Evolutionary conservation across 1,140 invertebrate genomes (phyloP).

Genomic region (Drosophila varians): DNA sequence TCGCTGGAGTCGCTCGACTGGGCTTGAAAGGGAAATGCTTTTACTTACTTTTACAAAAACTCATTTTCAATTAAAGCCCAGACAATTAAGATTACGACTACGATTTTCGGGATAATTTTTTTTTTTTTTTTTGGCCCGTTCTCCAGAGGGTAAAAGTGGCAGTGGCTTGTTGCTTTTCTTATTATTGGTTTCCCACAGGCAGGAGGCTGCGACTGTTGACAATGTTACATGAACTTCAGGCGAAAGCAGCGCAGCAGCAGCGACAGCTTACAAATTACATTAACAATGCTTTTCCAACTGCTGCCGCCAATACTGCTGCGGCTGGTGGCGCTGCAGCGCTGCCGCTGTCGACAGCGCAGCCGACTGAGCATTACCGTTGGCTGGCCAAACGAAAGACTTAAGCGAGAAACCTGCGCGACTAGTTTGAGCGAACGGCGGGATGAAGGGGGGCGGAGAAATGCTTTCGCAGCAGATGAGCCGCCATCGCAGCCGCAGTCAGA

Average conservation of each 20-base stretch:
- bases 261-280: conserved; percentile 69
- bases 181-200: conserved; percentile 31
- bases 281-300: conserved; percentile 70
- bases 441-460: conserved; percentile 54
- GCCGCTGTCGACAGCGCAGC: conserved; percentile 6
- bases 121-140: conserved; percentile 40
- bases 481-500: conserved; percentile 14
- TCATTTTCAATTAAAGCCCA: conserved; percentile 72
- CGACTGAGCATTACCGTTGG: conserved; percentile 69
- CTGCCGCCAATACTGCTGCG: conserved; percentile 10
- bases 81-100: conserved; percentile 70
- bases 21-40: conserved; percentile 73
- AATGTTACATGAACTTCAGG: conserved; percentile 80
- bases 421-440: conserved; percentile 45
- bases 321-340: conserved; percentile 15
- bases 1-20: neutral
- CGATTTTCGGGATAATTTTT: conserved; percentile 53
- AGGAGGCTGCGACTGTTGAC: conserved; percentile 65
- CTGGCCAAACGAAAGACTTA: conserved; percentile 82
- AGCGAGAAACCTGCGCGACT: conserved; percentile 81
- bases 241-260: conserved; percentile 66
- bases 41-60: conserved; percentile 64
- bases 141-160: conserved; percentile 61
- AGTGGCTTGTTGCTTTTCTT: neutral
- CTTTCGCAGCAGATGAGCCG: conserved; percentile 75